These are phyloP conservation scores for Sebastes matsubarae DNA, from an alignment of 2,797 vertebrate genomes.

Conservation along the genomic window DNA sequence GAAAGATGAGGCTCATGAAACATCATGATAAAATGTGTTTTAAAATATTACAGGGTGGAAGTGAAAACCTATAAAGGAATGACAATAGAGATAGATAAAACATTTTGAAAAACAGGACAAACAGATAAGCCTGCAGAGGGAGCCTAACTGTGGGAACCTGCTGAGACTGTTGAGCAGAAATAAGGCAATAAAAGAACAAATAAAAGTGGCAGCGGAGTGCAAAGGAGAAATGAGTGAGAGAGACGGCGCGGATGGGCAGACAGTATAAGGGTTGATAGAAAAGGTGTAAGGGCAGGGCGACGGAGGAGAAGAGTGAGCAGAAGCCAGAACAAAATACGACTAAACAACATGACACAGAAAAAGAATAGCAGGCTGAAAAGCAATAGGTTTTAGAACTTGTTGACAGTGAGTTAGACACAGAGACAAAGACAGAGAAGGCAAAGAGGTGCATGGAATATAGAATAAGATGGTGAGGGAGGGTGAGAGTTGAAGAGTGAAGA, in stretches of 20 bases:
- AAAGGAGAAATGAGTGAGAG: conserved; percentile 10
- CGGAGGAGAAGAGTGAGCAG: neutral
- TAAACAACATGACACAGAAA: conserved; percentile 13
- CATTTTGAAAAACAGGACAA: neutral
- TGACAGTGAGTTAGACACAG: conserved; percentile 33
- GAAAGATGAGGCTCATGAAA: neutral
- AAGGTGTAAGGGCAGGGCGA: conserved; percentile 25
- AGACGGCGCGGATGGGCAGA: conserved; percentile 4
- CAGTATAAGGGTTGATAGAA: conserved; percentile 12
- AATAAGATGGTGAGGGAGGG: conserved; percentile 9
- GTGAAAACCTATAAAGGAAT: conserved; percentile 11
- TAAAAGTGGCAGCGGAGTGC: conserved; percentile 16
- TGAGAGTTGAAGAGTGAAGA: conserved; percentile 11
- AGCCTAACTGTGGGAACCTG: neutral
- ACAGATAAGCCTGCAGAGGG: conserved; percentile 10
- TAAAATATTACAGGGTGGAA: conserved; percentile 1
- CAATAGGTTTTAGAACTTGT: conserved; percentile 27
- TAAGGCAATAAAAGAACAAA: conserved; percentile 34
- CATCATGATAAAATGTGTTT: neutral
- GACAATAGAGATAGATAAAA: neutral
- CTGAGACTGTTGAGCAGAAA: conserved; percentile 29
- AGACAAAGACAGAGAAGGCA: conserved; percentile 23
- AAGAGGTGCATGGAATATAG: conserved; percentile 19
- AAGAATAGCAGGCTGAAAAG: conserved; percentile 5
- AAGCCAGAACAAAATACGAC: conserved; percentile 3